Percentiles rank a stretch among this genome's conserved stretches.
Evolutionary conservation across 1,140 invertebrate genomes (phyloP).

Genomic region (Megalopta genalis): DNA sequence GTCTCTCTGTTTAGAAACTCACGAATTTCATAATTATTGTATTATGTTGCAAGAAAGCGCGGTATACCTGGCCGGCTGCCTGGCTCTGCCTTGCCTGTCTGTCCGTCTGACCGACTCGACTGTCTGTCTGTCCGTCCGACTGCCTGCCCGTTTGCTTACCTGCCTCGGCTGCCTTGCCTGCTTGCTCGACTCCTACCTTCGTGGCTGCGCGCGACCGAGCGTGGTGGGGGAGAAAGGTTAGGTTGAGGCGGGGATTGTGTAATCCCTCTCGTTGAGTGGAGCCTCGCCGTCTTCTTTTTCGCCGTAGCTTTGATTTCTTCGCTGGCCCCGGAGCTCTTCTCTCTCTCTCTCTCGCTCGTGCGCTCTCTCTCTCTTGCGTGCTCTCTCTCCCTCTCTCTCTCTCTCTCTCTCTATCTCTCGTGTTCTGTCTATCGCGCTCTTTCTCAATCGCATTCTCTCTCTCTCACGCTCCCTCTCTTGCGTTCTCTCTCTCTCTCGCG

Average conservation of each 20-base stretch:
- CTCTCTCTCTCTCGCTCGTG: too few relatives aligned
- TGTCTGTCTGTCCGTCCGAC: too few relatives aligned
- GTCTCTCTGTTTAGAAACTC: slow-evolving; percentile 78
- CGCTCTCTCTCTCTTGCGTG: too few relatives aligned
- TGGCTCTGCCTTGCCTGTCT: slow-evolving; percentile 41
- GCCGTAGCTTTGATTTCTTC: slow-evolving; percentile 63
- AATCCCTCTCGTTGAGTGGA: slow-evolving; percentile 69
- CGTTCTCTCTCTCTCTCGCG: too few relatives aligned
- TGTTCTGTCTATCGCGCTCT: too few relatives aligned
- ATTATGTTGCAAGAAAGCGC: slow-evolving; percentile 77
- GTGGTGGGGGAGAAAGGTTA: slow-evolving; percentile 76
- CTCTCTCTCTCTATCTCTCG: too few relatives aligned
- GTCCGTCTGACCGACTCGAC: too few relatives aligned
- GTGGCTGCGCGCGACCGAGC: slow-evolving; percentile 32
- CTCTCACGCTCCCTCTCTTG: too few relatives aligned
- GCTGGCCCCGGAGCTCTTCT: slow-evolving; percentile 2
- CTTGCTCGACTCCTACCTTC: slow-evolving; percentile 61
- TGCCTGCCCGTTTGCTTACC: slow-evolving; percentile 47
- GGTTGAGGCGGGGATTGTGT: slow-evolving; percentile 77
- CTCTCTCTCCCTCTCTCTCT: too few relatives aligned
- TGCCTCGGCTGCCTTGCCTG: slow-evolving; percentile 43
- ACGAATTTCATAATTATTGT: slow-evolving; percentile 81
- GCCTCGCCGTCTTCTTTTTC: slow-evolving; percentile 73
- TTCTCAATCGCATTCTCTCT: too few relatives aligned
- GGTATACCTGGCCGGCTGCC: slow-evolving; percentile 68